Evolutionary conservation across 2,113 vertebrate species (phyloP).

Genomic region (Paraplagusia blochii): DNA sequence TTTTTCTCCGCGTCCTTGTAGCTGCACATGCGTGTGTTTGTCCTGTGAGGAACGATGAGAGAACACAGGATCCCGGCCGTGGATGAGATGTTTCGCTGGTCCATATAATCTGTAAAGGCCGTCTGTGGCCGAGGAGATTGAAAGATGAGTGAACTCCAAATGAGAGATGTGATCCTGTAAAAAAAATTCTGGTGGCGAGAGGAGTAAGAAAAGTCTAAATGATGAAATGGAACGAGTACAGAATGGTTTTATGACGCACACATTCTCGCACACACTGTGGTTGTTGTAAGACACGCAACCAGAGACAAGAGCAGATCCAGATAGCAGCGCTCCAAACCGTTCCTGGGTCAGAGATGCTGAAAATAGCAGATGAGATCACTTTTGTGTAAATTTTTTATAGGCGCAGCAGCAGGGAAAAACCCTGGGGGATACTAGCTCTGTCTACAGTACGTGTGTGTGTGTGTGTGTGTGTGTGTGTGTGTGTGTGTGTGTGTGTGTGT

Average conservation of each 20-base stretch:
- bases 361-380: constrained; percentile 81
- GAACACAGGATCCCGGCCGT: constrained; percentile 16
- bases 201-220: constrained; percentile 4
- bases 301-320: constrained; percentile 33
- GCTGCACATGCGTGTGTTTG: constrained; percentile 21
- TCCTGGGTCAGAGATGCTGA: constrained; percentile 72
- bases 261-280: neutral
- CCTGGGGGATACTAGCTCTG: constrained; percentile 65
- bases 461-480: constrained; percentile 24
- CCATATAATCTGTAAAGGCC: constrained; percentile 10
- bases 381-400: constrained; percentile 79
- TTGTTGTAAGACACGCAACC: constrained; percentile 23
- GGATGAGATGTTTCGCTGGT: constrained; percentile 11
- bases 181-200: constrained; percentile 1
- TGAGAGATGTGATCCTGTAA: constrained; percentile 22
- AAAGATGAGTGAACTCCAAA: constrained; percentile 28
- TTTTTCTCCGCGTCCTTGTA: constrained; percentile 33
- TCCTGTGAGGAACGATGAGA: constrained; percentile 27
- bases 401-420: constrained; percentile 67
- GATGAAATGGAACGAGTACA: constrained; percentile 12
- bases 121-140: constrained; percentile 17
- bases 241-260: neutral
- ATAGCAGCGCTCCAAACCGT: constrained; percentile 71
- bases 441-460: constrained; percentile 49
- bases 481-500: constrained; percentile 16